Conservation (phyloP, 2,888 invertebrate species). For the Cantharis flavilabris region DNA sequence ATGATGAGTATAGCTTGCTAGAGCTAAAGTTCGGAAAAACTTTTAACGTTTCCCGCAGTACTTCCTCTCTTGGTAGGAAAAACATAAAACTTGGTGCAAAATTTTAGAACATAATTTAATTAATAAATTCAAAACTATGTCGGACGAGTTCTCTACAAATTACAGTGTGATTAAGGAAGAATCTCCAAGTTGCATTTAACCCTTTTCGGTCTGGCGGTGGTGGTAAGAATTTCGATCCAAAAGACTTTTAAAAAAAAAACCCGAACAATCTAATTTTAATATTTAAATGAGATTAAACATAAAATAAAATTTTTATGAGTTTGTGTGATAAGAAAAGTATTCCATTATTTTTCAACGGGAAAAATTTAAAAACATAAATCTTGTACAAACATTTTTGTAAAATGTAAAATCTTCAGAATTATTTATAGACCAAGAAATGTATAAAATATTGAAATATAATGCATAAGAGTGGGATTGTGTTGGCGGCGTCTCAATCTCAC, state of each 20-base stretch:
- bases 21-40: neutral
- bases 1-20: neutral
- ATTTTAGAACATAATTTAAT: neutral
- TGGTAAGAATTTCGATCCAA: neutral
- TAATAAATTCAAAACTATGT: neutral
- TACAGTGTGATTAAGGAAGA: neutral
- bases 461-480: constrained; percentile 15
- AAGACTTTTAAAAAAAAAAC: neutral
- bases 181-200: neutral
- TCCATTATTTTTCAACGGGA: neutral
- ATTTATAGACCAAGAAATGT: constrained; percentile 16
- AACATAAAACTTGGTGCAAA: neutral
- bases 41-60: neutral
- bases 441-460: constrained; percentile 19
- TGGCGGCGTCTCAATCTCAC: constrained; percentile 18
- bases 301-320: constrained; percentile 3
- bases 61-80: neutral
- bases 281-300: neutral
- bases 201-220: neutral
- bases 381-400: constrained; percentile 10
- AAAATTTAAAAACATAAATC: constrained; percentile 3
- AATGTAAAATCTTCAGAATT: constrained; percentile 12
- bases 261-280: neutral
- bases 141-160: neutral
- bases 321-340: neutral